Percentiles rank a stretch among this genome's conserved stretches.
phyloP scores from a whole-genome alignment of 2,113 vertebrate genomes.

The Zosterops lateralis region DNA sequence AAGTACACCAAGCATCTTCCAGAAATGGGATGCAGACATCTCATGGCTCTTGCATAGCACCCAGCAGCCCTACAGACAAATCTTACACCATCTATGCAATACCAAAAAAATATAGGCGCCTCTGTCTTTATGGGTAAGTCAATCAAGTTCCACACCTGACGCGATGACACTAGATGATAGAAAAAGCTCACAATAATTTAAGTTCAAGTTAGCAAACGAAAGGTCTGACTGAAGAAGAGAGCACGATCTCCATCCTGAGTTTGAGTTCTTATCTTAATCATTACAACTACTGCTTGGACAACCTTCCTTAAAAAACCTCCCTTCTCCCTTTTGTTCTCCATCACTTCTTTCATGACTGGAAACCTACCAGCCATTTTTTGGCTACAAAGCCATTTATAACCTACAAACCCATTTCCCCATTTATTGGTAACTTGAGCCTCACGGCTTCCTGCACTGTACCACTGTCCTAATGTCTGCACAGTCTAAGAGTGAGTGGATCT shows the following conservation, averaged over 20 bases:
- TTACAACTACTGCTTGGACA: not conserved
- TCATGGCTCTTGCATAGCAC: not conserved
- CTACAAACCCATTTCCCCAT: not conserved
- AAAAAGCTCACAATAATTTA: not conserved
- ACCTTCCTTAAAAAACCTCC: not conserved
- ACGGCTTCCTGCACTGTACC: not conserved
- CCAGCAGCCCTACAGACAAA: not conserved
- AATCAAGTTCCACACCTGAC: not conserved
- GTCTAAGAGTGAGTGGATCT: fast-evolving
- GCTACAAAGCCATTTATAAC: too few species aligned
- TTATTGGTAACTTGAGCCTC: not conserved
- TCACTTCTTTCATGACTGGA: not conserved
- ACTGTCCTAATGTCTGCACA: not conserved
- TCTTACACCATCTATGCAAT: not conserved
- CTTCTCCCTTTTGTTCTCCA: not conserved
- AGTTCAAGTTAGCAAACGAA: not conserved
- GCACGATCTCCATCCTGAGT: not conserved
- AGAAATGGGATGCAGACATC: fast-evolving
- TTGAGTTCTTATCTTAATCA: not conserved
- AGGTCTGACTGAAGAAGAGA: not conserved
- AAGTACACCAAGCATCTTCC: not conserved
- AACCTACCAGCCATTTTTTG: not conserved
- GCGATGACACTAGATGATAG: not conserved
- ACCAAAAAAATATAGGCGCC: not conserved
- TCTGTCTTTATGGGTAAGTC: not conserved